phyloP scores from a whole-genome alignment of 2,888 invertebrate genomes.

The Erpobdella octoculata region DNA sequence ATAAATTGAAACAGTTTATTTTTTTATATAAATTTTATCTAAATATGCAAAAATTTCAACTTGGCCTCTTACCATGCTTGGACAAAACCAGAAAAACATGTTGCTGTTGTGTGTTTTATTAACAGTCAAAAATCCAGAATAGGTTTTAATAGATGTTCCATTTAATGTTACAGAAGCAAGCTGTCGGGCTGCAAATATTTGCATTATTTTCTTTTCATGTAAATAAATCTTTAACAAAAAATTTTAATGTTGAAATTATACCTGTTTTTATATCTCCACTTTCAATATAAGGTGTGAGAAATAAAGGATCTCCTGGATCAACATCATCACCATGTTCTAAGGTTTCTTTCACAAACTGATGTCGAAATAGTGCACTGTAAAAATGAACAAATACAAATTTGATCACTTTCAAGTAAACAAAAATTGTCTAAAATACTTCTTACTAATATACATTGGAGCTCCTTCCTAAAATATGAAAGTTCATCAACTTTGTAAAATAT shows the following conservation, averaged over 20 bases:
- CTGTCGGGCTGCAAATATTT: slow-evolving; percentile 22
- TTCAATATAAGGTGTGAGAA: slow-evolving; percentile 68
- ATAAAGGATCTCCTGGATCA: slow-evolving; percentile 61
- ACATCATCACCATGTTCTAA: slow-evolving; percentile 25
- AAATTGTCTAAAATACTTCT: too few species aligned
- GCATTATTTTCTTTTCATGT: not conserved
- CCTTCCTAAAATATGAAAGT: too few species aligned
- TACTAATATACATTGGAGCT: too few species aligned
- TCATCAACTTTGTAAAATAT: too few species aligned
- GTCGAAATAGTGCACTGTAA: slow-evolving; percentile 4
- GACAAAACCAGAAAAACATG: slow-evolving; percentile 86
- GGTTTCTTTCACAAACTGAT: slow-evolving; percentile 26
- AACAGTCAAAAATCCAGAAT: slow-evolving; percentile 74
- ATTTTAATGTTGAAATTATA: slow-evolving; percentile 23
- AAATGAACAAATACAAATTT: not conserved
- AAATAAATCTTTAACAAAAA: not conserved
- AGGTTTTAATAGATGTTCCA: slow-evolving; percentile 57
- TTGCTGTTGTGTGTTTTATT: slow-evolving; percentile 70
- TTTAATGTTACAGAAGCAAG: slow-evolving; percentile 29
- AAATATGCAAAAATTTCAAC: not conserved
- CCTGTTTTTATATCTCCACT: slow-evolving; percentile 62
- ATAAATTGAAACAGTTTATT: not conserved
- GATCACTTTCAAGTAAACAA: too few species aligned
- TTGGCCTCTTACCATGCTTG: slow-evolving; percentile 60
- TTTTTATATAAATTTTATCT: not conserved